Percentiles rank a stretch among this genome's conserved stretches.
Conservation (phyloP, 2,797 vertebrate species). For the Rhynchonycteris naso region DNA sequence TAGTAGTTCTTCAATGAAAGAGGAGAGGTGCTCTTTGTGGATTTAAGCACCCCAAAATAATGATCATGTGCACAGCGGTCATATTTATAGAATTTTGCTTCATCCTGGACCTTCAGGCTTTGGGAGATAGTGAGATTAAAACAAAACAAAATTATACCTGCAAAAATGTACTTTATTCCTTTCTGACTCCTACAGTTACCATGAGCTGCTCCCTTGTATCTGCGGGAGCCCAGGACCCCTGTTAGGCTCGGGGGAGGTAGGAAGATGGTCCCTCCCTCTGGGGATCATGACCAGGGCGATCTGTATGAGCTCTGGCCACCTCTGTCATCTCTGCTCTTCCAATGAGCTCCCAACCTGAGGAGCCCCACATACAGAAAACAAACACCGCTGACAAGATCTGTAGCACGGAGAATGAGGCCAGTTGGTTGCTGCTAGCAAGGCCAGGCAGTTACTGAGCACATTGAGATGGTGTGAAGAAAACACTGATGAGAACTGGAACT, state of each 20-base stretch:
- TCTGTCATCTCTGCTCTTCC: not conserved
- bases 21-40: not conserved
- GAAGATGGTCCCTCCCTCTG: not conserved
- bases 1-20: not conserved
- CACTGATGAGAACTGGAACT: not conserved
- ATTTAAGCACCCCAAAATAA: not conserved
- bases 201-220: not conserved
- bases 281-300: not conserved
- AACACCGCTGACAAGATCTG: not conserved
- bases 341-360: not conserved
- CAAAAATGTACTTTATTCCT: not conserved
- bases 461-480: not conserved
- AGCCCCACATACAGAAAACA: not conserved
- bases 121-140: not conserved
- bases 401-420: not conserved
- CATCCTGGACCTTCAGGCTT: not conserved
- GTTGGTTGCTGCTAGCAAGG: not conserved
- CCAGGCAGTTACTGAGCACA: not conserved
- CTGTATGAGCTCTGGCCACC: not conserved
- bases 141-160: not conserved
- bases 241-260: not conserved
- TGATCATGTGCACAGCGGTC: not conserved
- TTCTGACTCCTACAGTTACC: not conserved
- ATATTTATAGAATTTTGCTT: not conserved
- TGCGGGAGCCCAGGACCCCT: not conserved